Evolutionary conservation across 2,797 vertebrate species (phyloP).

Genomic region (Sylvia borin): DNA sequence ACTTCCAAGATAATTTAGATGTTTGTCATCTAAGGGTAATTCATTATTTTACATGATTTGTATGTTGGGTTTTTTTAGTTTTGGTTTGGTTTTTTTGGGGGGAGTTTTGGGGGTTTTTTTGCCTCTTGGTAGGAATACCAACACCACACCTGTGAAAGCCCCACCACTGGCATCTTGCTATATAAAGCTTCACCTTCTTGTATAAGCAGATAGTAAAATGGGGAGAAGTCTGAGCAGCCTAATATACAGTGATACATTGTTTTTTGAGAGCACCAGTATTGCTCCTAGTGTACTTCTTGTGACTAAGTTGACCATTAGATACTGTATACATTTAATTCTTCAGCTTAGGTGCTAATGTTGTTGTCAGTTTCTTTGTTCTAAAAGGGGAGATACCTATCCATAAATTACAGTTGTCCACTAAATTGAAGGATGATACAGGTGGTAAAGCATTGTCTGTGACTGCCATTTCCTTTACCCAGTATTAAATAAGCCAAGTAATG

Average conservation of each 20-base stretch:
- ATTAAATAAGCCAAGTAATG: neutral
- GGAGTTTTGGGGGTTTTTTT: no score
- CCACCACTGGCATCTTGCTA: neutral
- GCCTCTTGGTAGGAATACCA: neutral
- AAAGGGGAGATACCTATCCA: neutral
- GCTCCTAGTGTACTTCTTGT: neutral
- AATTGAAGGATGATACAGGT: neutral
- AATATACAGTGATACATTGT: accelerated
- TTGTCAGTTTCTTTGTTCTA: neutral
- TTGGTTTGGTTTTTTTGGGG: neutral
- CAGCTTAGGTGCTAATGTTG: neutral
- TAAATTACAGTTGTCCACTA: neutral
- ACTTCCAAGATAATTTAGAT: neutral
- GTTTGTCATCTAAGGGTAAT: neutral
- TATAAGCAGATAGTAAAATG: neutral
- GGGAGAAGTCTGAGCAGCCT: neutral
- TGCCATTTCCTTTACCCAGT: neutral
- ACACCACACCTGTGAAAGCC: neutral
- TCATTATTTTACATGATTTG: neutral
- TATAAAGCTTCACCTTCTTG: neutral
- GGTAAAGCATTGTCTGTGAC: neutral
- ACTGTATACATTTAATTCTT: neutral
- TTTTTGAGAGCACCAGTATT: neutral
- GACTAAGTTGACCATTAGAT: neutral
- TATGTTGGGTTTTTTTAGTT: neutral